Conservation (phyloP, 2,113 vertebrate genomes). For the Triplophysa siluroides region DNA sequence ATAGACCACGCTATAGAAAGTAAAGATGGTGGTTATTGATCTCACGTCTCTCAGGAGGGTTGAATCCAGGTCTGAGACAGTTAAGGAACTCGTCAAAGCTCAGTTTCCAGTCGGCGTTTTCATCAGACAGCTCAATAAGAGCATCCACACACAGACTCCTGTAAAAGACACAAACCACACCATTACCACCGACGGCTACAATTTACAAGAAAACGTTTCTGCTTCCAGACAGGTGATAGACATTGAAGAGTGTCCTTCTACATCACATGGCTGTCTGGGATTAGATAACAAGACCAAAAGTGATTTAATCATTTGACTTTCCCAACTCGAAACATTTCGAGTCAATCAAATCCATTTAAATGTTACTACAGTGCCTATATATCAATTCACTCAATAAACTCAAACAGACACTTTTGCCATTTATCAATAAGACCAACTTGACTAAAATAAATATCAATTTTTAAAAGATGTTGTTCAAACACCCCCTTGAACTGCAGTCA, state of each 20-base stretch:
- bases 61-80: conserved; percentile 88
- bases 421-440: too few species aligned
- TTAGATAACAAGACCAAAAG: background rate
- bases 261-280: background rate
- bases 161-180: conserved; percentile 1
- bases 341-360: too few species aligned
- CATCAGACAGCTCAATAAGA: conserved; percentile 91
- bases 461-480: too few species aligned
- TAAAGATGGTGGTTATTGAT: background rate
- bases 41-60: conserved; percentile 89
- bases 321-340: too few species aligned
- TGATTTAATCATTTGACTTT: too few species aligned
- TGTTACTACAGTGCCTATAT: background rate
- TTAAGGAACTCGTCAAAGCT: conserved; percentile 91
- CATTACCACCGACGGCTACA: background rate
- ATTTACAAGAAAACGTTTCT: background rate
- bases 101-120: conserved; percentile 95
- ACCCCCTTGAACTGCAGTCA: background rate
- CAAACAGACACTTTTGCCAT: too few species aligned
- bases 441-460: too few species aligned
- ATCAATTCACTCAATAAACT: background rate
- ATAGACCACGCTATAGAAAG: background rate
- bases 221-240: too few species aligned
- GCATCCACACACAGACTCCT: conserved; percentile 93
- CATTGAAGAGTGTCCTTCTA: too few species aligned